Evolutionary conservation across 1,140 invertebrate genomes (phyloP), one percentile per base, ranked within the genome.

Genomic region (Oedothorax gibbosus): DNA sequence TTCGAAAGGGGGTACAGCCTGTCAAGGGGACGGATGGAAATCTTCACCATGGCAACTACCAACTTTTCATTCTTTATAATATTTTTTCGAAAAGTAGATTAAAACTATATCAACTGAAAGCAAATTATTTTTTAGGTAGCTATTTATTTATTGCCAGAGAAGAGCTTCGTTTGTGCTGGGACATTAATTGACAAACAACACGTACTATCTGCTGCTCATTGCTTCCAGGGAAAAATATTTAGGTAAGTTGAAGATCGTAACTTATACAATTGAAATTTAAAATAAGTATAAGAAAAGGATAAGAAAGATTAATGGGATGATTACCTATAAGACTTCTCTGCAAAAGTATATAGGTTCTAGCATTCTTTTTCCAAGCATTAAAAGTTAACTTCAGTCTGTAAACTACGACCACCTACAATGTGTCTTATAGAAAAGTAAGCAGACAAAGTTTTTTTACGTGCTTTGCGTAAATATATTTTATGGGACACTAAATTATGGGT

Each of bases 141-240:
- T 11, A 79, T 79, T 12, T 79, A 79, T 14, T 18, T 15, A 21
- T 7, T 10, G 18, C 12, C 35, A 12, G 20, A 7, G 2, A 79
- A 15, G 50, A 66, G 53, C 2, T 79, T 79, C 20, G 11, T 79
- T 14, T 79, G 77, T 5, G 77, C 49, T 20, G 77, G 77, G 14
- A 66, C 77, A 53, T 79, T 79, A 11, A 66, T 79, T 14, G 64
- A 79, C 35, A 20, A 6, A 1, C 50, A 54, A 0, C 64, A 79
- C 11, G n/a, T 79, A 21, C 18, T 79, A 4, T 79, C 77, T 0
- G 77, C 77, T 9, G 77, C 77, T 15, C 77, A 79, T 35, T 79
- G 77, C 18, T 79, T 79, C 15, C 21, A 12, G 12, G 49, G 20
- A 71, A 18, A 53, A 50, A 2, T 4, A 56, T 75, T 9, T 21